A percentile compares a stretch with the other conserved stretches of the same genome.
Evolutionary conservation across 2,888 invertebrate genomes (phyloP).

Genomic region (Limnephilus marmoratus): DNA sequence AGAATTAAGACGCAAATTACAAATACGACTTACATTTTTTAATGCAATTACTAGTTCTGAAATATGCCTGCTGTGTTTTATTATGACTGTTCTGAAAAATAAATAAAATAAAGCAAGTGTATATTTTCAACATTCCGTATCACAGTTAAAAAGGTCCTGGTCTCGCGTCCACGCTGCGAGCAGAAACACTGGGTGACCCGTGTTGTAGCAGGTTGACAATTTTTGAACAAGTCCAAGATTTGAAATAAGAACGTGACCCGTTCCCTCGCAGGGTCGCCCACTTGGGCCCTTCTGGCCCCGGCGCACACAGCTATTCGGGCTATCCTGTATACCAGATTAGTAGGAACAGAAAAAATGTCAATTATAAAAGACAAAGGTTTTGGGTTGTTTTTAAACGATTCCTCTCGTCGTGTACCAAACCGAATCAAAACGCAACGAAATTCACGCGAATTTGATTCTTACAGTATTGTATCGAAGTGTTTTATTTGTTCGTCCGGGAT

Average conservation of each 20-base stretch:
- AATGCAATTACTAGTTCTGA: no score
- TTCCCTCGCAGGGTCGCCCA: background rate
- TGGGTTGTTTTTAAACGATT: slow-evolving; percentile 64
- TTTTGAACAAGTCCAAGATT: slow-evolving; percentile 57
- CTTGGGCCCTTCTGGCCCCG: slow-evolving; percentile 37
- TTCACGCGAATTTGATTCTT: slow-evolving; percentile 27
- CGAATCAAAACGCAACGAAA: background rate
- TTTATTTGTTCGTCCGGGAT: background rate
- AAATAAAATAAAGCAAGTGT: background rate
- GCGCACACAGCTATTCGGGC: slow-evolving; percentile 53
- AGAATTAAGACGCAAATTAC: background rate
- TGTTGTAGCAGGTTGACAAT: slow-evolving; percentile 65
- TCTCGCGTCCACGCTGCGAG: background rate
- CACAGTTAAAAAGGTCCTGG: background rate
- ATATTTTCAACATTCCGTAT: slow-evolving; percentile 25
- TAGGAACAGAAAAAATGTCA: slow-evolving; percentile 66
- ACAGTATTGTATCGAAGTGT: background rate
- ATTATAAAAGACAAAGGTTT: slow-evolving; percentile 66
- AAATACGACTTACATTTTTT: background rate
- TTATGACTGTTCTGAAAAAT: background rate
- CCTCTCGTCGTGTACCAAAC: slow-evolving; percentile 43
- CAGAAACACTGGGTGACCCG: slow-evolving; percentile 64
- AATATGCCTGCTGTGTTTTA: background rate
- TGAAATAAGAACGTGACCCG: slow-evolving; percentile 51
- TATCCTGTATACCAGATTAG: slow-evolving; percentile 64